Percentiles rank a stretch among this genome's conserved stretches.
These are phyloP conservation scores for Sycophaga agraensis DNA, from an alignment of 1,140 invertebrate species.

Conservation along the genomic window DNA sequence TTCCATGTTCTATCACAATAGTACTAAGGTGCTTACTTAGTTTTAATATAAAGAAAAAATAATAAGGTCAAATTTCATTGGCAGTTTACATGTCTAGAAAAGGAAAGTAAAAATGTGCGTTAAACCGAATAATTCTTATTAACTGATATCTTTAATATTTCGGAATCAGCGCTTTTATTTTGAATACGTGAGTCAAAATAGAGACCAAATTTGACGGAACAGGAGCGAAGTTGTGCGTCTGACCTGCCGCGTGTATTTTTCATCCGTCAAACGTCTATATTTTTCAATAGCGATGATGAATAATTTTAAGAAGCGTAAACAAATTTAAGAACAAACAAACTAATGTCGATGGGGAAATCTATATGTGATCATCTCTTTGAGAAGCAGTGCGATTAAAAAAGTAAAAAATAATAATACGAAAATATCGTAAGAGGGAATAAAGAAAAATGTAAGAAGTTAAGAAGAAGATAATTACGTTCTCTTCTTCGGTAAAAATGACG, in stretches of 20 bases:
- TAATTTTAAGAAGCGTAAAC: conserved; percentile 14
- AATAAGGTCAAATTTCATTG: background rate
- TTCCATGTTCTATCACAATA: too few relatives aligned
- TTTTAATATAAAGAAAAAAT: background rate
- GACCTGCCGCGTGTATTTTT: conserved; percentile 27
- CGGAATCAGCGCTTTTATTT: conserved; percentile 18
- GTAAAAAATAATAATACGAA: conserved; percentile 18
- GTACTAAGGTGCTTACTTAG: too few relatives aligned
- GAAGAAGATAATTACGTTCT: background rate
- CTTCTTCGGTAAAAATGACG: conserved; percentile 21
- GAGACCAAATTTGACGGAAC: conserved; percentile 18
- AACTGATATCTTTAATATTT: too few relatives aligned
- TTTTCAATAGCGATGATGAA: conserved; percentile 20
- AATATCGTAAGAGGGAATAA: conserved; percentile 17
- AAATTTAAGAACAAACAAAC: conserved; percentile 14
- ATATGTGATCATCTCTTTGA: conserved; percentile 29
- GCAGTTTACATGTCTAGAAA: background rate
- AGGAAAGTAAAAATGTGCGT: conserved; percentile 2
- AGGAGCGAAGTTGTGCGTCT: conserved; percentile 14
- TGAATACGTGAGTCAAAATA: conserved; percentile 9
- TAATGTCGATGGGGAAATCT: conserved; percentile 17
- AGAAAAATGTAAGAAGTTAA: background rate
- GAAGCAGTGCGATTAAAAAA: conserved; percentile 18
- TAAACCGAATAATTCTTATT: conserved; percentile 26
- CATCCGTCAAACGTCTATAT: conserved; percentile 19